Conservation (phyloP, 2,888 invertebrate genomes). For the Argynnis bischoffii region DNA sequence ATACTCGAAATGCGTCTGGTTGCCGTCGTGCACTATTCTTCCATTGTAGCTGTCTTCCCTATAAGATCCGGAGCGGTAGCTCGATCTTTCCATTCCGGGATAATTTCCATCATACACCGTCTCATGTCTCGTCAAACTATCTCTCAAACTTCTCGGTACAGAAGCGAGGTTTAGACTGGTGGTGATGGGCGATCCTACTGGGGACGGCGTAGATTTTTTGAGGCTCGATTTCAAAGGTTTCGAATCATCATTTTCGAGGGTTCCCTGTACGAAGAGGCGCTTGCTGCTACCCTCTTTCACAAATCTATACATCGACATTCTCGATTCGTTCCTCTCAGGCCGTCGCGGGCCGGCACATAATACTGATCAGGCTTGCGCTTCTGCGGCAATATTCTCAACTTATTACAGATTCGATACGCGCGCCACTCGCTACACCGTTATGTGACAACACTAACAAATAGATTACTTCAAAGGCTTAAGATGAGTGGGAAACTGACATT, state of each 20-base stretch:
- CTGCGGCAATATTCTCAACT: slow-evolving; percentile 53
- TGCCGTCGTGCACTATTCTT: slow-evolving; percentile 73
- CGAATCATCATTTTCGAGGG: slow-evolving; percentile 84
- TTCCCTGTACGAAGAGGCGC: slow-evolving; percentile 90
- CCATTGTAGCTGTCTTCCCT: slow-evolving; percentile 74
- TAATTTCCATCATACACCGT: slow-evolving; percentile 78
- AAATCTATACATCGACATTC: slow-evolving; percentile 90
- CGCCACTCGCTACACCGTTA: slow-evolving; percentile 47
- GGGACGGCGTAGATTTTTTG: slow-evolving; percentile 73
- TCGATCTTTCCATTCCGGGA: slow-evolving; percentile 72
- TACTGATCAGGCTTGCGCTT: slow-evolving; percentile 53
- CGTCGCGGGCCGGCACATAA: slow-evolving; percentile 66
- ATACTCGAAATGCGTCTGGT: slow-evolving; percentile 79
- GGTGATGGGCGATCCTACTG: slow-evolving; percentile 84
- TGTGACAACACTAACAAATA: slow-evolving; percentile 49
- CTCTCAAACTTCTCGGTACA: slow-evolving; percentile 80
- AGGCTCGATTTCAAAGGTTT: slow-evolving; percentile 79
- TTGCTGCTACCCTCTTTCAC: slow-evolving; percentile 86
- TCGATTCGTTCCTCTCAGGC: slow-evolving; percentile 56
- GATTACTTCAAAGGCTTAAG: slow-evolving; percentile 41
- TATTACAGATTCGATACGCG: slow-evolving; percentile 74
- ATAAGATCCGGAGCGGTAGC: slow-evolving; percentile 70
- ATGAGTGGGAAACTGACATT: slow-evolving; percentile 41
- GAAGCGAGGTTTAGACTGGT: slow-evolving; percentile 83
- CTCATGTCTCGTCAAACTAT: slow-evolving; percentile 76